Evolutionary conservation across 2,113 vertebrate genomes (phyloP).

Genomic region (Meleagris gallopavo): DNA sequence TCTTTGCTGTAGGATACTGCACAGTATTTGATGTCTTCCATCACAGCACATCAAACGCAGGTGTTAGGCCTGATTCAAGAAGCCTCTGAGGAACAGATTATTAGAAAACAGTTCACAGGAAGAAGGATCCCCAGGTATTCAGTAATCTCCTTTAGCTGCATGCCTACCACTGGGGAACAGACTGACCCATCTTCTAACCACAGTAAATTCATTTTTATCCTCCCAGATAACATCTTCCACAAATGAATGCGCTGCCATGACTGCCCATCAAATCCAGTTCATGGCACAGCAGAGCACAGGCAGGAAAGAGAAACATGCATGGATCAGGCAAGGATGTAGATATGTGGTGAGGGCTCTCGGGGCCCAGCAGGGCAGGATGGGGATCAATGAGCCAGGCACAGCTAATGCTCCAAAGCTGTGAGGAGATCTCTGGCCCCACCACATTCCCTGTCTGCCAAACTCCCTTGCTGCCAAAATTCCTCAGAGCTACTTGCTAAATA

Average conservation of each 20-base stretch:
- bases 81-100: not conserved
- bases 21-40: not conserved
- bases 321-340: not conserved
- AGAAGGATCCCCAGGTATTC: not conserved
- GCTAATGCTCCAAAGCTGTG: not conserved
- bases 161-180: accelerated
- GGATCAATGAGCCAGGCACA: accelerated
- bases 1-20: not conserved
- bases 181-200: not conserved
- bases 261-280: not conserved
- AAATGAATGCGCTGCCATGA: not conserved
- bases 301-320: accelerated
- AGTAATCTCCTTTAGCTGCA: not conserved
- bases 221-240: not conserved
- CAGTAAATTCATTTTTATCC: accelerated
- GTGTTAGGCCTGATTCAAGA: not conserved
- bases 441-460: not conserved
- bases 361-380: not conserved
- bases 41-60: accelerated
- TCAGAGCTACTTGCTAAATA: conserved; percentile 54
- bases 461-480: conserved; percentile 47
- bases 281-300: not conserved
- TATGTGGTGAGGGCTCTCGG: not conserved
- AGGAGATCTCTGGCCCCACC: not conserved
- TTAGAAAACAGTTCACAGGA: not conserved